These are phyloP conservation scores for Neoitamus cyanurus DNA, from an alignment of 2,888 invertebrate species.

Conservation along the genomic window DNA sequence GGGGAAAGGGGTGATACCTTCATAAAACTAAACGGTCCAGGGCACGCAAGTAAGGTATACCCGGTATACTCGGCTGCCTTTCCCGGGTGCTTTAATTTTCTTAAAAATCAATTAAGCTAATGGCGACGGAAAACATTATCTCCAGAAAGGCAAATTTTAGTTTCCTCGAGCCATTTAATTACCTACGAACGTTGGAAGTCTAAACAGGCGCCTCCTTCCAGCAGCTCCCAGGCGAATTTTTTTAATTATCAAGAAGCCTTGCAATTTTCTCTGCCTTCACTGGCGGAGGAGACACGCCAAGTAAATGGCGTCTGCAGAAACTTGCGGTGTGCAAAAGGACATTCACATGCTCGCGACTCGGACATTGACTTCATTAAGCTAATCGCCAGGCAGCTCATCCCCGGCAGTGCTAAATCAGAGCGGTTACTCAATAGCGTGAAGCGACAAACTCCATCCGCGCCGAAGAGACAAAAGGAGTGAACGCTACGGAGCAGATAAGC, in stretches of 20 bases:
- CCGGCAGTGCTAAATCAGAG: neutral
- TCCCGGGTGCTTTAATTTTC: conserved; percentile 44
- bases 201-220: conserved; percentile 24
- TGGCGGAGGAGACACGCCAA: neutral
- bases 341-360: neutral
- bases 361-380: conserved; percentile 39
- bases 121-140: conserved; percentile 50
- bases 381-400: neutral
- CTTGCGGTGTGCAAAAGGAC: neutral
- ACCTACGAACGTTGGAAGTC: conserved; percentile 27
- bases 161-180: conserved; percentile 49
- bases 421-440: conserved; percentile 13
- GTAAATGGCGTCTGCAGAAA: conserved; percentile 7
- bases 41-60: neutral
- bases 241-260: conserved; percentile 36
- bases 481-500: conserved; percentile 28
- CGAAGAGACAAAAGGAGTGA: conserved; percentile 44
- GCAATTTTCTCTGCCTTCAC: conserved; percentile 1
- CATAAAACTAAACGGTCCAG: conserved; percentile 9
- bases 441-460: conserved; percentile 30
- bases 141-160: conserved; percentile 46
- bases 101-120: conserved; percentile 52
- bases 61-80: neutral
- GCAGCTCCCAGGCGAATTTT: neutral
- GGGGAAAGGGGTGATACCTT: neutral